A percentile compares a stretch with the other conserved stretches of the same genome.
These are phyloP conservation scores for Nanorana parkeri DNA, from an alignment of 2,113 vertebrate genomes.

Conservation along the genomic window DNA sequence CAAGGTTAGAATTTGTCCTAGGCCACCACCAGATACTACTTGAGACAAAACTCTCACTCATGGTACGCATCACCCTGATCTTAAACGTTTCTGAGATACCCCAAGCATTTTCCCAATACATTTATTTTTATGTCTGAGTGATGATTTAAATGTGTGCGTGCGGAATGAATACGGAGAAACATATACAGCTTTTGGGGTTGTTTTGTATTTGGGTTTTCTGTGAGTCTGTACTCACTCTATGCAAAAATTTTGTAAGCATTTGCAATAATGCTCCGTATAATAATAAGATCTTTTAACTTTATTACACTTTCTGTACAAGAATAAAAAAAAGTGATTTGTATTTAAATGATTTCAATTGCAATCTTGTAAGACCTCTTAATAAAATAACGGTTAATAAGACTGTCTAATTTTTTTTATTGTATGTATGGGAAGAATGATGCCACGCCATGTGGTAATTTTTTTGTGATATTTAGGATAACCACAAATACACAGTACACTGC, in stretches of 20 bases:
- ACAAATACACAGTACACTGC: too few relatives aligned
- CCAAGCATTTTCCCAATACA: not conserved
- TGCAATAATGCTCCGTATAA: constrained; percentile 87
- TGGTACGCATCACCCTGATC: too few relatives aligned
- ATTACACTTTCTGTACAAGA: constrained; percentile 92
- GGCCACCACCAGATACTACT: too few relatives aligned
- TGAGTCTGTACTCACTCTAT: constrained; percentile 90
- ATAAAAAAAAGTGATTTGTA: constrained; percentile 79
- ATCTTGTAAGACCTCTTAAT: constrained; percentile 93
- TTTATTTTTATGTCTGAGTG: constrained; percentile 62
- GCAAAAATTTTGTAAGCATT: constrained; percentile 89
- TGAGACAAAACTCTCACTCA: too few relatives aligned
- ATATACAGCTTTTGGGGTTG: constrained; percentile 69
- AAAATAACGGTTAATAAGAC: constrained; percentile 87
- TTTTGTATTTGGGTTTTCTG: constrained; percentile 73
- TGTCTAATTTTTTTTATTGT: not conserved
- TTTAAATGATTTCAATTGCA: constrained; percentile 91
- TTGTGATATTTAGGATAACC: too few relatives aligned
- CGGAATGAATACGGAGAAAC: constrained; percentile 67
- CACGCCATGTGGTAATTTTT: too few relatives aligned
- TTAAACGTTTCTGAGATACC: not conserved
- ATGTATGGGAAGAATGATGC: too few relatives aligned
- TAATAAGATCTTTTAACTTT: constrained; percentile 89
- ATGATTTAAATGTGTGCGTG: constrained; percentile 66
- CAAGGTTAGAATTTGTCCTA: too few relatives aligned